Evolutionary conservation across 2,113 vertebrate genomes (phyloP).

Genomic region (Sakesphorus luctuosus): DNA sequence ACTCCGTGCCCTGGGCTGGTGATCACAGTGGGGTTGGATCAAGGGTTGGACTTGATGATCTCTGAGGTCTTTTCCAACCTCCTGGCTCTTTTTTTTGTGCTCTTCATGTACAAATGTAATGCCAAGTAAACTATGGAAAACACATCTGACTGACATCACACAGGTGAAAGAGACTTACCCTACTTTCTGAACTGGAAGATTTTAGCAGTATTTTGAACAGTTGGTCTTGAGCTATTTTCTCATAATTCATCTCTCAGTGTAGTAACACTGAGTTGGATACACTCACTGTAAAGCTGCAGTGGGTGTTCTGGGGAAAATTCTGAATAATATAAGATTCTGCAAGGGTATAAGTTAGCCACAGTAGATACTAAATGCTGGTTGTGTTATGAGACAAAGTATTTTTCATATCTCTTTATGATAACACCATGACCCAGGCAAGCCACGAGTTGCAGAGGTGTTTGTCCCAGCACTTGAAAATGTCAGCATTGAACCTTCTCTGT

Average conservation of each 20-base stretch:
- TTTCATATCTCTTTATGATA: neutral
- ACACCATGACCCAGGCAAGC: neutral
- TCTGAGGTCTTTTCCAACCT: no score
- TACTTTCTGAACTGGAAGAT: neutral
- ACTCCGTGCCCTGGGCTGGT: no score
- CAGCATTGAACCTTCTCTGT: neutral
- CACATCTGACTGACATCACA: neutral
- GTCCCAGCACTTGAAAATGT: neutral
- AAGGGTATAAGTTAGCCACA: neutral
- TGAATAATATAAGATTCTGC: neutral
- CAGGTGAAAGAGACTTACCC: neutral
- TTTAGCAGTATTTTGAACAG: neutral
- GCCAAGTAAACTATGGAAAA: neutral
- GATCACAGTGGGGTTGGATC: no score
- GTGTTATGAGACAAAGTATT: neutral
- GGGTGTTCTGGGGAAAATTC: neutral
- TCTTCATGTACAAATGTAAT: rapidly evolving
- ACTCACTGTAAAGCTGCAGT: neutral
- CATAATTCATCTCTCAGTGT: neutral
- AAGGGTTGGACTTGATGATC: no score
- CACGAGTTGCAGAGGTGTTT: neutral
- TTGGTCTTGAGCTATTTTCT: neutral
- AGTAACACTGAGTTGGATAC: neutral
- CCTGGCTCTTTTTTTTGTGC: no score
- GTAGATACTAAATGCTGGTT: neutral